These are phyloP conservation scores for Brachypteracias leptosomus DNA, from an alignment of 2,113 vertebrate genomes.

Conservation along the genomic window DNA sequence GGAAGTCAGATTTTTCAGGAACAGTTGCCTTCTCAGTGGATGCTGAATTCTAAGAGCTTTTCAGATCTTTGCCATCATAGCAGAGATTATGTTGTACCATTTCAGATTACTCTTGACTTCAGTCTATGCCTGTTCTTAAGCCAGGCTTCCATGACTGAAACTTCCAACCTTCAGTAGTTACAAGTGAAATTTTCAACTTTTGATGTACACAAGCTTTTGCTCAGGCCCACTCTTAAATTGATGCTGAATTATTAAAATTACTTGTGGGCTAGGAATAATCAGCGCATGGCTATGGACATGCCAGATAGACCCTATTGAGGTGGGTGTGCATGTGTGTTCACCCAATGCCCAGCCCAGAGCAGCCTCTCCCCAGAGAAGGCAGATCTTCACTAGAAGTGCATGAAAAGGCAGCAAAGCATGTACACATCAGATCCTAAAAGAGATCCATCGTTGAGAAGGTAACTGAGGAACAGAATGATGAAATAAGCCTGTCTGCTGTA, in stretches of 20 bases:
- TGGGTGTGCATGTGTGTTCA: accelerated
- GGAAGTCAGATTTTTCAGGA: background rate
- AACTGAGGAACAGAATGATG: background rate
- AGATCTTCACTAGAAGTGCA: background rate
- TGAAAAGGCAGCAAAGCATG: background rate
- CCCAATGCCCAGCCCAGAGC: background rate
- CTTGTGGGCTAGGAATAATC: background rate
- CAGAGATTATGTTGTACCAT: background rate
- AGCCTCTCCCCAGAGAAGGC: background rate
- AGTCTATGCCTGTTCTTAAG: background rate
- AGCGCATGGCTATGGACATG: too few species aligned
- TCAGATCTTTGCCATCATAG: background rate
- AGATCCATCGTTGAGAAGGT: background rate
- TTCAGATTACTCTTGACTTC: background rate
- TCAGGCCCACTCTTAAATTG: background rate
- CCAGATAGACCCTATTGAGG: too few species aligned
- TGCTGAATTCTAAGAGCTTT: background rate
- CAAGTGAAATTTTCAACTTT: background rate
- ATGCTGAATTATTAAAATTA: background rate
- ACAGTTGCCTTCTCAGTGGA: background rate
- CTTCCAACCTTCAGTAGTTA: background rate
- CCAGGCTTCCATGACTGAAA: background rate
- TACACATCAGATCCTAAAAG: background rate
- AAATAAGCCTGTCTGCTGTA: background rate
- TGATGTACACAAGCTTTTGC: background rate